Conservation (phyloP, 1,140 invertebrate genomes). For the Pararge aegeria region DNA sequence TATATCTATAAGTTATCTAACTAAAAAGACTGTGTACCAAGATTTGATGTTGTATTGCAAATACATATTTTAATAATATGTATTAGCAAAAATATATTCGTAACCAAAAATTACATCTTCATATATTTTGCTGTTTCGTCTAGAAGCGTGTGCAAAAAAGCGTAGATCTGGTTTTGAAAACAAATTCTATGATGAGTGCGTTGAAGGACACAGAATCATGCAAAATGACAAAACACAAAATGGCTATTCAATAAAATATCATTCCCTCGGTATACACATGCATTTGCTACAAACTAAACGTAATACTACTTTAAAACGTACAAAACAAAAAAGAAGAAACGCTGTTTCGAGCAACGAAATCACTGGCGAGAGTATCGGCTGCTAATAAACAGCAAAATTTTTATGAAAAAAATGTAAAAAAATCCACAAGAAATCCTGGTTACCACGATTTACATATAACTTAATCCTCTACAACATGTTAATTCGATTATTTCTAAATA, state of each 20-base stretch:
- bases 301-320: constrained; percentile 18
- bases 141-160: constrained; percentile 65
- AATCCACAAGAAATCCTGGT: constrained; percentile 65
- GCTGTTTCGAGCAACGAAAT: constrained; percentile 26
- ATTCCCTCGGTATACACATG: constrained; percentile 29
- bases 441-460: constrained; percentile 33
- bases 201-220: constrained; percentile 73
- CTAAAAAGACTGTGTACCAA: constrained; percentile 68
- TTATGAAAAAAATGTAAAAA: constrained; percentile 29
- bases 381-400: constrained; percentile 59
- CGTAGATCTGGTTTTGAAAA: constrained; percentile 36
- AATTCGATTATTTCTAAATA: constrained; percentile 14
- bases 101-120: constrained; percentile 34
- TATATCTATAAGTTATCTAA: constrained; percentile 47
- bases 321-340: constrained; percentile 10
- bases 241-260: constrained; percentile 29
- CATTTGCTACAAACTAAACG: constrained; percentile 29
- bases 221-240: constrained; percentile 49
- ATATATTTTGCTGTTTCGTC: constrained; percentile 62
- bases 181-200: constrained; percentile 69
- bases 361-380: constrained; percentile 30
- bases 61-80: constrained; percentile 22
- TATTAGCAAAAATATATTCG: constrained; percentile 1
- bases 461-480: constrained; percentile 16
- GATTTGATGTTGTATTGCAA: constrained; percentile 53